phyloP scores from a whole-genome alignment of 2,888 invertebrate species.

The Rhabditophanes sp. region DNA sequence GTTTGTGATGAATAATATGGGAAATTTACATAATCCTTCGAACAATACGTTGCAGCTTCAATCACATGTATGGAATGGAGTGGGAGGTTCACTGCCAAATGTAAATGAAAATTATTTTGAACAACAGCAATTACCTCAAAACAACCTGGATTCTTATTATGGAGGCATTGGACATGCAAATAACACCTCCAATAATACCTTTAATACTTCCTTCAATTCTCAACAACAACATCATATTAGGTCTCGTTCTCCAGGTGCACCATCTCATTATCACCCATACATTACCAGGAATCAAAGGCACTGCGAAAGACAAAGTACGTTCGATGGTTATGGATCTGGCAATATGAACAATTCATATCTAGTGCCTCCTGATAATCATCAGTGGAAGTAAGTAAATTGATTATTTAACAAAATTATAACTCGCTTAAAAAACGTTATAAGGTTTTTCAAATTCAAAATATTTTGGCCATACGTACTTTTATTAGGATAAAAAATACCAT shows the following conservation, averaged over 20 bases:
- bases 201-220: neutral
- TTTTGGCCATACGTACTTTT: too few relatives aligned
- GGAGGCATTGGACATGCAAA: neutral
- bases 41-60: slow-evolving; percentile 6
- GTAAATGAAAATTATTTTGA: slow-evolving; percentile 20
- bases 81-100: slow-evolving; percentile 37
- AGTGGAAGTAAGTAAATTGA: too few relatives aligned
- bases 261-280: slow-evolving; percentile 17
- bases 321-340: too few relatives aligned
- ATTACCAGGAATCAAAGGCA: too few relatives aligned
- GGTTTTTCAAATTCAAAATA: too few relatives aligned
- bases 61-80: slow-evolving; percentile 18
- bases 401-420: too few relatives aligned
- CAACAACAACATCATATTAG: slow-evolving; percentile 6
- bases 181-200: slow-evolving; percentile 1
- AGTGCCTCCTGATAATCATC: too few relatives aligned
- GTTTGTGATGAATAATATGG: neutral
- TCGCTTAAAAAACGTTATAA: too few relatives aligned
- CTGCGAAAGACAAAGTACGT: too few relatives aligned
- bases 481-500: too few relatives aligned
- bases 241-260: slow-evolving; percentile 18
- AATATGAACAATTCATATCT: too few relatives aligned
- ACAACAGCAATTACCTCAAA: slow-evolving; percentile 9
- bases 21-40: neutral
- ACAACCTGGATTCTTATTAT: slow-evolving; percentile 3